Evolutionary conservation across 2,888 invertebrate genomes (phyloP), one percentile per base, ranked within the genome.

Genomic region (Dyspetes luteomarginatus): DNA sequence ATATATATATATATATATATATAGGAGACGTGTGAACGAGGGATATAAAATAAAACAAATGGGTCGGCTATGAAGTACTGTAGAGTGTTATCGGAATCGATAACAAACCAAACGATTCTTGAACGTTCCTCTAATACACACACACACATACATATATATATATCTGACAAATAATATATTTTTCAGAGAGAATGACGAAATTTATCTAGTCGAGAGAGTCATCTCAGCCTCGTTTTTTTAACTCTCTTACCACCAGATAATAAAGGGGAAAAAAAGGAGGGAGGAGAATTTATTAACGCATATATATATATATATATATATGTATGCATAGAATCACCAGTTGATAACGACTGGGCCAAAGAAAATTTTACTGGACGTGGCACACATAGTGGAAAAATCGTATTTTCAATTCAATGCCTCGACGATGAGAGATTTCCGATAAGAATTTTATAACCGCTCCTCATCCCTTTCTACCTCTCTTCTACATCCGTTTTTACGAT

Each of bases 21-120:
- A 45, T 50, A 28, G 30, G 71, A 60, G 30, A 72, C 48, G 50
- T 17, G 45, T 17, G 43, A 56, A 19, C 45, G 69, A 71, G 69
- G 30, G 22, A 45, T 26, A 30, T 50, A 36, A 73, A 72, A 73
- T 64, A 55, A 55, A 64, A 73, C 52, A 64, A 73, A 73, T 73
- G 73, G 50, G 3, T 52, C 19, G 52, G 26, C 52, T 43, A 64
- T 52, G 52, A 15, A 64, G 73, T 64, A 52, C 62, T 55, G 62
- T 50, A 60, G 55, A 62, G 62, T 62, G 73, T 73, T 73, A 73
- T 73, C 73, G 73, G 64, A 64, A 64, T 73, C 73, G 73, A 73
- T 73, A 73, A 73, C 73, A 41, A 64, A 55, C 52, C 43, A n/a
- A 73, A 52, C 41, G 64, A 41, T 28, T 15, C 52, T 43, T 12